phyloP scores from a whole-genome alignment of 2,797 vertebrate species.

The Gambelia wislizenii region DNA sequence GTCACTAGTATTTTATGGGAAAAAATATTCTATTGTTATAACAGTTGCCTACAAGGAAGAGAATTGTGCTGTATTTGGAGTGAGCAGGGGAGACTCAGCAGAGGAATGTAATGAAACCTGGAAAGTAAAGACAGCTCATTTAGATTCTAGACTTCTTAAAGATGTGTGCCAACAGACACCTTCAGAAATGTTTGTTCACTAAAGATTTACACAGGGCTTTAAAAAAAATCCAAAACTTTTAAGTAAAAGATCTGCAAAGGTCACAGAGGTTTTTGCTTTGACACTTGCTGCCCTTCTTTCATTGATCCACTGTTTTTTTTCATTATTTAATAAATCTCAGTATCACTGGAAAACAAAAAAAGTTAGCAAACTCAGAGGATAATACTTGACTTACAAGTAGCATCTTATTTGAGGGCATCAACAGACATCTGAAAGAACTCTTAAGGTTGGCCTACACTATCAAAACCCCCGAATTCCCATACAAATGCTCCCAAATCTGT shows the following conservation, averaged over 20 bases:
- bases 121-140: slow-evolving; percentile 45
- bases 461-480: no score
- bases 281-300: slow-evolving; percentile 51
- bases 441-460: no score
- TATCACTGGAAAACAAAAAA: slow-evolving; percentile 44
- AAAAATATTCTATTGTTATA: background rate
- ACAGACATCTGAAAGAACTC: slow-evolving; percentile 39
- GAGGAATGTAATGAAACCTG: slow-evolving; percentile 34
- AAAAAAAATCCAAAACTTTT: slow-evolving; percentile 15
- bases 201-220: slow-evolving; percentile 59
- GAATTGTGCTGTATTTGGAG: background rate
- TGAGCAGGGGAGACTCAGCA: background rate
- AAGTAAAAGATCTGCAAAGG: slow-evolving; percentile 53
- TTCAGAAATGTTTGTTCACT: slow-evolving; percentile 62
- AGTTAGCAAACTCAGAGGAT: slow-evolving; percentile 48
- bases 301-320: slow-evolving; percentile 54
- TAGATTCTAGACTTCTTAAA: slow-evolving; percentile 54
- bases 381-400: slow-evolving; percentile 32
- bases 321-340: slow-evolving; percentile 62
- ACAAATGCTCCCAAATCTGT: no score
- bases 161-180: slow-evolving; percentile 59
- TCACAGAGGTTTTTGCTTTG: slow-evolving; percentile 58
- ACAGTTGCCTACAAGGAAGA: background rate
- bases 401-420: slow-evolving; percentile 10
- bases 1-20: no score